Evolutionary conservation across 2,113 vertebrate species (phyloP), one percentile per base, ranked within the genome.

Genomic region (Grallaria varia): DNA sequence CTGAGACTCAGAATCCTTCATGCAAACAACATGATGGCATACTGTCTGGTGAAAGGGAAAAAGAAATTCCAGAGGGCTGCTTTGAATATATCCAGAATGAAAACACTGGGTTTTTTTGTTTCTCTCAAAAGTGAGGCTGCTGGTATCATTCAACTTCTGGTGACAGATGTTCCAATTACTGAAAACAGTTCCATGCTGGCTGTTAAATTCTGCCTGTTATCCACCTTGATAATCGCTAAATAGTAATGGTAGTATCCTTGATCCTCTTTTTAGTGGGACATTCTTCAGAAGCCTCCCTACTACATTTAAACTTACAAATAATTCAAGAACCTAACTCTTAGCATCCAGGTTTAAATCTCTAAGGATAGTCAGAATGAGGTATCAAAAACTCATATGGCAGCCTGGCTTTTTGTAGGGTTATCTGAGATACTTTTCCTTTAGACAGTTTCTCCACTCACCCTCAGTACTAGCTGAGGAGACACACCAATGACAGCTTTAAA

Each of bases 1-100:
- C 56, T 89, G 59, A 17, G 52, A 93, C 59, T 93, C 64, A 63
- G 66, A 94, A 91, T 63, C 84, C 74, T 81, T 91, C 74, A 78
- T 8, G 55, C 56, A 91, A 91, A 87, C 68, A 91, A 28, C 45
- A 84, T 5, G 7, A 59, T 74, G 78, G 55, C 37, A 80, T 4
- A 66, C 4, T 53, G 64, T 53, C 64, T 82, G 47, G 37, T 75
- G 74, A 90, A 95, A 78, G 30, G n/a, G 74, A 69, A 87, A 80
- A 76, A 94, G 56, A 81, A 90, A 60, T 78, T 87, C 74, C 78
- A 87, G n/a, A 77, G 52, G 37, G 60, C 55, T 82, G 60, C 82
- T 94, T 64, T 87, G 60, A 84, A 77, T 27, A 74, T 1, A 84
- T 12, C 16, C 72, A 59, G 39, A 35, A 87, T 28, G 42, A 28